A percentile compares a stretch with the other conserved stretches of the same genome.
These are phyloP conservation scores for Limnephilus marmoratus DNA, from an alignment of 2,888 invertebrate genomes.

Conservation along the genomic window DNA sequence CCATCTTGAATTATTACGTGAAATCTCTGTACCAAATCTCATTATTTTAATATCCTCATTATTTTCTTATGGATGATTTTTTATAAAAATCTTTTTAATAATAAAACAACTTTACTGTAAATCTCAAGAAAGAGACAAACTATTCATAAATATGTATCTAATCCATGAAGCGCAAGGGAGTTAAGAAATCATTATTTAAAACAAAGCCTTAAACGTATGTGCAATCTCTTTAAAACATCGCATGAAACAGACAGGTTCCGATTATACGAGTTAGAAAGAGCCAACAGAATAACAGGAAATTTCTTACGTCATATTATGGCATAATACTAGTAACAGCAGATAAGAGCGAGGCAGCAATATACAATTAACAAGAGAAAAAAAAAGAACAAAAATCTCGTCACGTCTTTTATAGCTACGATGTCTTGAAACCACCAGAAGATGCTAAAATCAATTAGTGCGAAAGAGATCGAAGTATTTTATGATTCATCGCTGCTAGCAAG, in stretches of 20 bases:
- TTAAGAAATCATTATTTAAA: neutral
- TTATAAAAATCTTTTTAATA: neutral
- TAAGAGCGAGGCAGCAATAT: neutral
- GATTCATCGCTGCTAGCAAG: neutral
- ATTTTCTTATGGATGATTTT: neutral
- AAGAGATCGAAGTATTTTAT: neutral
- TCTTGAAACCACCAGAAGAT: neutral
- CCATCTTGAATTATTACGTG: neutral
- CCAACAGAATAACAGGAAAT: slow-evolving; percentile 29
- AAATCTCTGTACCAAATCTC: neutral
- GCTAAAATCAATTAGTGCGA: neutral
- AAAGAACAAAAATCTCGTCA: neutral
- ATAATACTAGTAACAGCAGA: slow-evolving; percentile 5
- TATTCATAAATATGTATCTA: neutral
- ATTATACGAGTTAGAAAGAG: neutral
- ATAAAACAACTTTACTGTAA: neutral
- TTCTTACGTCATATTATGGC: slow-evolving; percentile 38
- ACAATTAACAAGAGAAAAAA: neutral
- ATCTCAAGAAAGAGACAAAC: neutral
- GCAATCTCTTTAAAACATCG: neutral
- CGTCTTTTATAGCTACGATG: neutral
- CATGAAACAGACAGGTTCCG: neutral
- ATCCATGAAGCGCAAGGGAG: neutral
- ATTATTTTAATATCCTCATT: no score
- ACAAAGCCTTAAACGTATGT: neutral